Base-by-base conservation (phyloP, 2,113 vertebrate genomes). In the Raphicerus campestris region DNA sequence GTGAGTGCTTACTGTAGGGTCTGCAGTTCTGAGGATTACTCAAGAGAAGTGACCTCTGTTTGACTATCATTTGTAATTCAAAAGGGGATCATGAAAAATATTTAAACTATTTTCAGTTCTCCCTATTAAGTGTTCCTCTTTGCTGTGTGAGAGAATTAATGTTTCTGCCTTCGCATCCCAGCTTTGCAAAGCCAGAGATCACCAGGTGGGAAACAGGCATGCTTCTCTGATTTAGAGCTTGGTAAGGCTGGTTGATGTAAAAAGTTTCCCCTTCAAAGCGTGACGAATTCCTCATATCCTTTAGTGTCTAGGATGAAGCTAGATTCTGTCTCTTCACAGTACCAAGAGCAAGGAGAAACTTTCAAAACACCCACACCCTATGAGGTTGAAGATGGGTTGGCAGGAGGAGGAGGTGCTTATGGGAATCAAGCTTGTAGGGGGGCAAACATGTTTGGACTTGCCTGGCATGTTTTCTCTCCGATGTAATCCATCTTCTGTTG, bases 161-260 rank as follows among this genome's bases (percentile, higher is more conserved):
- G 19, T 97, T 91, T 96, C 94, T 53, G n/a, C 93, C 91, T 97
- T 98, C 97, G 97, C 95, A 97, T 93, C 98, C 87, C 82, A 81
- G 78, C 77, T 98, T 93, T 97, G 0, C 83, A 55, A 86, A 97
- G 85, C 19, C 78, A 93, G 91, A 47, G 87, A 96, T 58, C 77
- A 90, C 87, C 66, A 94, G 91, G 93, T 90, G 51, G 61, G 42
- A 53, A 84, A 56, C 16, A 77, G 35, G 51, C 78, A 5, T 61
- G 51, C 47, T 60, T 49, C 55, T 95, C 66, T 35, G 89, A 89
- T 55, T 95, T 60, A 32, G 89, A 91, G 53, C 58, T 75, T 58
- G 84, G 55, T 51, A 58, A 90, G 42, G n/a, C 7, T 2, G 15
- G 39, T 35, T 85, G 20, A 47, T 26, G 24, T 45, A 30, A 91